Evolutionary conservation across 1,140 invertebrate genomes (phyloP), one percentile per base, ranked within the genome.

Genomic region (Pteromalus puparum): DNA sequence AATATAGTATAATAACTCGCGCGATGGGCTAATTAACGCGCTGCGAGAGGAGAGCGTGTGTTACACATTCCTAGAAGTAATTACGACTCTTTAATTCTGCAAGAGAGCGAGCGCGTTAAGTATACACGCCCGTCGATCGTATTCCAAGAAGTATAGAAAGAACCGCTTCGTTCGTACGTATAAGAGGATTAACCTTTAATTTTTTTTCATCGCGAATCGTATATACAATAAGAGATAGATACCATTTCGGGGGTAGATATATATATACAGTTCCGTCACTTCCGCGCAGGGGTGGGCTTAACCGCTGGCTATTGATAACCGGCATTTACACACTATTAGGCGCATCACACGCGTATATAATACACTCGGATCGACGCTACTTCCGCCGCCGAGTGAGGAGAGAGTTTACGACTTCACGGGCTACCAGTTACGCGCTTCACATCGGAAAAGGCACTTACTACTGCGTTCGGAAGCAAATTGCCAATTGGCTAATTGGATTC

Each of bases 301-400:
- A 89, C 88, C 85, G 83, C 77, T 82, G 84, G 82, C 83, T 89
- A 90, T 90, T 87, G 88, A 89, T 89, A 89, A 89, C 87, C 86
- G 67, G 88, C 86, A 89, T 83, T 90, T 88, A 42, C 0, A 10
- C 10, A 1, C 6, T 34, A 34, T 34, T 2, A 2, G n/a, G 30
- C 30, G 30, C 30, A 34, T 42, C 10, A 42, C 10, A 42, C 38
- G 38, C 10, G 38, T 34, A 34, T 34, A 34, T 34, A 34, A 34
- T 34, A 34, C 6, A 34, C 6, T n/a, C n/a, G 38, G 38, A 89
- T 48, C 83, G 24, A 65, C 87, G 86, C 86, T 87, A 88, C 87
- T 90, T 90, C 90, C 89, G 89, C 84, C 89, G 88, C 70, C 75
- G 77, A 87, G 6, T 68, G 65, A 87, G 78, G 77, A 87, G 6